Evolutionary conservation across 2,797 vertebrate genomes (phyloP).

Genomic region (Oceanodroma leucorhoa): DNA sequence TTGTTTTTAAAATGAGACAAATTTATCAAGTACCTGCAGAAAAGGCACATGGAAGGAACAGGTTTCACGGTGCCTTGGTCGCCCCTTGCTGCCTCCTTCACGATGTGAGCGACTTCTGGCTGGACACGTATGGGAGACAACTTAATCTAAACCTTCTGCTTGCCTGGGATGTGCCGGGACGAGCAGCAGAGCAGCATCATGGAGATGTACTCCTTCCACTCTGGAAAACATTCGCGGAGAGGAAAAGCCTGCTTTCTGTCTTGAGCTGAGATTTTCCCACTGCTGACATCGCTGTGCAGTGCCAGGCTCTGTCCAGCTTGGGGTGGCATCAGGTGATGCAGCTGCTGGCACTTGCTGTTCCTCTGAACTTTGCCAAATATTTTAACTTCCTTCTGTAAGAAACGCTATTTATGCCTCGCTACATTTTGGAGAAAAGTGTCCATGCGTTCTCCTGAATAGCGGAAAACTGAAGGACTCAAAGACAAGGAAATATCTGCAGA

Average conservation of each 20-base stretch:
- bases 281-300: neutral
- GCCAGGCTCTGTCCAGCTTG: neutral
- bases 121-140: conserved; percentile 78
- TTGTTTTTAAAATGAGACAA: neutral
- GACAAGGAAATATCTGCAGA: neutral
- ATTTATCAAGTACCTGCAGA: neutral
- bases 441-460: neutral
- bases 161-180: conserved; percentile 77
- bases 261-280: neutral
- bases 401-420: neutral
- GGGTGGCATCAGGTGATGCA: rapidly evolving
- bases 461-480: neutral
- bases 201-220: conserved; percentile 83
- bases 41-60: neutral
- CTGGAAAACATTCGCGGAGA: conserved; percentile 58
- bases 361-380: neutral
- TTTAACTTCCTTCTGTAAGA: neutral
- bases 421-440: neutral
- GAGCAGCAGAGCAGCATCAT: conserved; percentile 80
- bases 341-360: neutral
- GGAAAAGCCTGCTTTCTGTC: neutral
- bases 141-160: conserved; percentile 73
- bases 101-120: conserved; percentile 75
- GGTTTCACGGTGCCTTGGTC: neutral
- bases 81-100: neutral